phyloP scores from a whole-genome alignment of 2,888 invertebrate species.

The Chrysina gloriosa region DNA sequence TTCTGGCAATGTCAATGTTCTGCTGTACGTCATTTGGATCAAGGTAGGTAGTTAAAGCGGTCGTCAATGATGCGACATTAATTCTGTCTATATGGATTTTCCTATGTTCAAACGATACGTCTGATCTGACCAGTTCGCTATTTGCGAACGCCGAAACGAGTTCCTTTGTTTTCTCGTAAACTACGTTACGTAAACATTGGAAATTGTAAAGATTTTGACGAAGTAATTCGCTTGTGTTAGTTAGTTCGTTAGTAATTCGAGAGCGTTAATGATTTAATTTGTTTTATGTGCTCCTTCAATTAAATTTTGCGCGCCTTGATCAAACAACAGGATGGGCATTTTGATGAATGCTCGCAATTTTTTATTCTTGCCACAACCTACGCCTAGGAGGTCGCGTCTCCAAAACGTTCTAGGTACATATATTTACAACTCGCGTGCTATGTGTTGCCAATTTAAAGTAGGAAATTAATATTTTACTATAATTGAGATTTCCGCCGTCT shows the following conservation, averaged over 20 bases:
- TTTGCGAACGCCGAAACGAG: background rate
- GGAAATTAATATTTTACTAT: slow-evolving; percentile 25
- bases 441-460: slow-evolving; percentile 9
- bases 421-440: background rate
- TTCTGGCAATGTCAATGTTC: slow-evolving; percentile 15
- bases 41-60: slow-evolving; percentile 7
- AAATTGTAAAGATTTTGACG: background rate
- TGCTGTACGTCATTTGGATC: background rate
- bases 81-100: too few species aligned
- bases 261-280: slow-evolving; percentile 21
- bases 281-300: background rate
- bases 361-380: background rate
- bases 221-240: background rate
- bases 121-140: background rate
- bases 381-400: background rate
- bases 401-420: background rate
- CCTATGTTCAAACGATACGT: too few species aligned
- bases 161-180: background rate
- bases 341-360: slow-evolving; percentile 7
- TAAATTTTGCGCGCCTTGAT: background rate
- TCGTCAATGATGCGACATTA: background rate
- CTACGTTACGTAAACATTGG: background rate
- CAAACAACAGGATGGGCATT: slow-evolving; percentile 14
- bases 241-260: too few species aligned
- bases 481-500: slow-evolving; percentile 8